Percentiles rank a stretch among this genome's conserved stretches.
These are phyloP conservation scores for Limonius californicus DNA, from an alignment of 1,140 invertebrate genomes.

Conservation along the genomic window DNA sequence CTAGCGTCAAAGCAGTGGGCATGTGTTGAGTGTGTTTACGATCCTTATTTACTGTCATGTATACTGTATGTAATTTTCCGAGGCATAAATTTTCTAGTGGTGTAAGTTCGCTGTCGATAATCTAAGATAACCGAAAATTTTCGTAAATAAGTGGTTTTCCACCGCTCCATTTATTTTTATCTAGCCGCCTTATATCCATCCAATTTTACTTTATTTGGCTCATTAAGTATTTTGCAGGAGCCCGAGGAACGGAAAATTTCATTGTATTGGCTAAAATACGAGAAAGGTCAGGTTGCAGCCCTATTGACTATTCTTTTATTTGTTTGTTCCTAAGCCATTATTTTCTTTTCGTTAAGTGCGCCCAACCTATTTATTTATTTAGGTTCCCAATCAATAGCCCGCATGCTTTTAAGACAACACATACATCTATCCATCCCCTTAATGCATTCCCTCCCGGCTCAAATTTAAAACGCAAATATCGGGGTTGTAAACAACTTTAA, in stretches of 20 bases:
- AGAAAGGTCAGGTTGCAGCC: not conserved
- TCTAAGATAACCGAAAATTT: too few relatives aligned
- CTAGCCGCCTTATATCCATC: too few relatives aligned
- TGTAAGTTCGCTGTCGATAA: too few relatives aligned
- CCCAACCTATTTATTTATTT: constrained; percentile 1
- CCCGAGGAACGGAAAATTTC: not conserved
- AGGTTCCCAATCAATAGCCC: not conserved
- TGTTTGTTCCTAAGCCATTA: not conserved
- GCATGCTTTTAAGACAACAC: not conserved
- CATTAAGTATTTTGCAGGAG: too few relatives aligned
- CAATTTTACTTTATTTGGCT: too few relatives aligned
- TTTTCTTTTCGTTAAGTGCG: not conserved
- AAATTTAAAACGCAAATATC: constrained; percentile 6
- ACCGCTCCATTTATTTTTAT: too few relatives aligned
- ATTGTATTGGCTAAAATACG: not conserved
- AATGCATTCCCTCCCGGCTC: not conserved
- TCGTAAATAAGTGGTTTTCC: too few relatives aligned
- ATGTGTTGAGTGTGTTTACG: too few relatives aligned
- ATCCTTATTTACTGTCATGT: too few relatives aligned
- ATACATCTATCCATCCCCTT: not conserved
- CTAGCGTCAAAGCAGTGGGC: too few relatives aligned
- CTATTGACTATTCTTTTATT: not conserved
- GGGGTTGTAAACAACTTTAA: constrained; percentile 19
- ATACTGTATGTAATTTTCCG: too few relatives aligned
- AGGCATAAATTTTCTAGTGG: too few relatives aligned